Base-by-base conservation (phyloP, 92 coral and sea anemone species). In the Phenganax marumi region DNA sequence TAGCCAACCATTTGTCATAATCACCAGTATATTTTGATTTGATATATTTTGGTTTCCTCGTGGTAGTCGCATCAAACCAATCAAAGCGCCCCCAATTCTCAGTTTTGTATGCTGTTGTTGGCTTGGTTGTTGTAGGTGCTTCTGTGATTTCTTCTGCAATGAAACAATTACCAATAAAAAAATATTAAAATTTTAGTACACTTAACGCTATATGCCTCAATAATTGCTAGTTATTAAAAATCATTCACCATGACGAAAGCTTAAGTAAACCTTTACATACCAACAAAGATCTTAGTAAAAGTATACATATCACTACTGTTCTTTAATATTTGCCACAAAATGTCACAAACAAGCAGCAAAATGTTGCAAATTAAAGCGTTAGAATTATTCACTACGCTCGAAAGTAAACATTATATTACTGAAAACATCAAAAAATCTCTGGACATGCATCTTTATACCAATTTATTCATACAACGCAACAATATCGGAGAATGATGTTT, bases 51-150 rank as follows among this genome's bases (percentile, higher is more conserved):
- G 72, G 72, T 66, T 66, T 66, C 4, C 17, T 66, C 0, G 72
- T 66, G 49, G 72, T 25, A 24, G 68, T 62, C 7, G 68, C 68
- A 10, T 66, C 49, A 66, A 66, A 24, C 72, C 72, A 66, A 62
- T 23, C 25, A 39, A 62, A 8, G 25, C 25, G 12, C 43, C 49
- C 72, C 72, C 72, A 62, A 7, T 62, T 58, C 9, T 58, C 21
- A 22, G 24, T 16, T 21, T 64, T 33, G 72, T 33, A 12, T 66
- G 72, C 14, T 25, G 26, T 62, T 58, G 8, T 58, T 58, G 65
- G 19, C 7, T 66, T 12, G 9, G 72, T 66, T 66, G 72, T 33
- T 0, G 72, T 66, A 25, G 72, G 72, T 0, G 72, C 39, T 66
- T 66, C 72, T 66, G 72, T 66, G 0, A 49, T 66, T 66, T 17